Base-by-base conservation (phyloP, 1,140 invertebrate genomes). In the Aphidius gifuensis region DNA sequence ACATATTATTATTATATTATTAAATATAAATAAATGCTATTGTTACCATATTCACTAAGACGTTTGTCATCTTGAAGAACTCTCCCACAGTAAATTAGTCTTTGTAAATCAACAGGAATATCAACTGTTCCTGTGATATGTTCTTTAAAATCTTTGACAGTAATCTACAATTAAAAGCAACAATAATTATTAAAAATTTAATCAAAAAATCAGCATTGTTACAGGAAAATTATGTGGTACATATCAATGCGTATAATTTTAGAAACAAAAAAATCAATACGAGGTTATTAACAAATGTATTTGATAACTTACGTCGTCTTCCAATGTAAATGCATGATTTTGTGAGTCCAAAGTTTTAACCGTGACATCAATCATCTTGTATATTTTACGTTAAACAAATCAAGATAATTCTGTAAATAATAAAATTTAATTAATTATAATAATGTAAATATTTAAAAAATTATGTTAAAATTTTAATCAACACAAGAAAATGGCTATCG, bases 301-400 rank as follows among this genome's bases (percentile, higher is more conserved):
- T 54, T 43, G n/a, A 54, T 60, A 16, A 73, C 89, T 90, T 85
- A 96, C 94, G 80, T 93, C 89, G 82, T 96, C 91, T 55, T 92
- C 88, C 44, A 96, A 88, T 59, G 84, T 86, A 80, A 94, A 96
- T 39, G 83, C 82, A 77, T 93, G 92, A 84, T 95, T 95, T 72
- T 90, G 90, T 7, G 93, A 93, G 86, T 97, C 93, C 68, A 97
- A 84, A 38, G 94, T 97, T 82, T 96, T 96, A 48, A 97, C 90
- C 64, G 90, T 94, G 49, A 95, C 80, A 69, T 90, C 86, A 83
- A 94, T 88, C 89, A 92, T 92, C 58, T 21, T 54, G 62, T 6
- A 40, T 51, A 38, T 56, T 45, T 50, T n/a, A 46, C 6, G 9
- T 40, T 48, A 4, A 38, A 39, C 0, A 9, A 49, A 9, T 53